phyloP scores from a whole-genome alignment of 53 echinoderm and acorn worm species.

The Stichopus horrens region DNA sequence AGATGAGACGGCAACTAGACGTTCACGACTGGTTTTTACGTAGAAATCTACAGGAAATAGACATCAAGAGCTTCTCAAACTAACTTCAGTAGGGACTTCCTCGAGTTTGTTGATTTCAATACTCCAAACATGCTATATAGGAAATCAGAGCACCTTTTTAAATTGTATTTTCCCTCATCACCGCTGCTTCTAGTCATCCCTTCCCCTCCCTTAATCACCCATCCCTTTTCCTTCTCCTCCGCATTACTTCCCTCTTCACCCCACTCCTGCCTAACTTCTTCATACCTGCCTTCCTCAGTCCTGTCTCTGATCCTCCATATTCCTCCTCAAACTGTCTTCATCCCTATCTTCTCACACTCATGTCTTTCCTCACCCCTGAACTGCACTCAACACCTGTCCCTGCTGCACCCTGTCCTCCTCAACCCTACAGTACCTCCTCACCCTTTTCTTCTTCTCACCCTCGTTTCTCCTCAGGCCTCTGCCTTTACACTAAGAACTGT shows the following conservation, averaged over 20 bases:
- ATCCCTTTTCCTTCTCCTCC: not conserved
- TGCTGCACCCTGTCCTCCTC: too few relatives aligned
- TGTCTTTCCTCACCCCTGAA: not conserved
- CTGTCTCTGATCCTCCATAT: not conserved
- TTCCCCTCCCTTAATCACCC: not conserved
- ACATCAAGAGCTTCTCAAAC: too few relatives aligned
- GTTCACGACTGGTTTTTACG: too few relatives aligned
- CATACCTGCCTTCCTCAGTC: not conserved
- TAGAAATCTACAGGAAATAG: too few relatives aligned
- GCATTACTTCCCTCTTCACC: not conserved
- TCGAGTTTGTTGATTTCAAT: too few relatives aligned
- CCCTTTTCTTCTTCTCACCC: not conserved
- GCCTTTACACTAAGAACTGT: not conserved
- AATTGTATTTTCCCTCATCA: too few relatives aligned
- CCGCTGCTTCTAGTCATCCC: too few relatives aligned
- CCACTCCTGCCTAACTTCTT: not conserved
- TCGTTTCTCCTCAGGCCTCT: not conserved
- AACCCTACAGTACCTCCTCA: not conserved
- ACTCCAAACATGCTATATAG: too few relatives aligned
- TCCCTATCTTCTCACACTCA: not conserved
- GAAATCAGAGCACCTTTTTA: too few relatives aligned
- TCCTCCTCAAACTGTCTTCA: too few relatives aligned
- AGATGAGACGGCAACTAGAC: too few relatives aligned
- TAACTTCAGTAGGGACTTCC: too few relatives aligned
- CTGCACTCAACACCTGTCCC: not conserved